A percentile compares a stretch with the other conserved stretches of the same genome.
Evolutionary conservation across 2,888 invertebrate species (phyloP).

Genomic region (Caenorhabditis panamensis): DNA sequence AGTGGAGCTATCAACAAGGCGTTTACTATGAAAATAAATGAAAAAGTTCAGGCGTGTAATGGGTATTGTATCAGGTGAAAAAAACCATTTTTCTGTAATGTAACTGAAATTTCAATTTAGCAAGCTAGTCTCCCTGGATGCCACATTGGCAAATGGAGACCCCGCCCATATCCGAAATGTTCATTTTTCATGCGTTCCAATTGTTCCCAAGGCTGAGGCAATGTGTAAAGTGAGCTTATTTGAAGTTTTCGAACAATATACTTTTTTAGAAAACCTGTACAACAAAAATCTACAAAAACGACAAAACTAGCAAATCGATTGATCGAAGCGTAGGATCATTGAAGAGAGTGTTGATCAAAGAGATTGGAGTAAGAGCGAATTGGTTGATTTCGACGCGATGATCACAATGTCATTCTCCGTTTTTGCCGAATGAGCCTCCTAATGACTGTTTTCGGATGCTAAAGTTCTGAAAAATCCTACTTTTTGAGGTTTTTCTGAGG

Average conservation of each 20-base stretch:
- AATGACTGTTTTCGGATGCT: too few relatives aligned
- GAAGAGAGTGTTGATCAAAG: slow-evolving; percentile 41
- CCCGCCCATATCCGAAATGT: slow-evolving; percentile 53
- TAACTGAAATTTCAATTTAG: too few relatives aligned
- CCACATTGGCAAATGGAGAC: slow-evolving; percentile 43
- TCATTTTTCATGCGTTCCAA: slow-evolving; percentile 55
- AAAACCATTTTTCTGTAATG: neutral
- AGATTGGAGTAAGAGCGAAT: slow-evolving; percentile 41
- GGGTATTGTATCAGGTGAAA: slow-evolving; percentile 58
- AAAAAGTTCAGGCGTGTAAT: slow-evolving; percentile 56
- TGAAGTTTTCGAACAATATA: neutral
- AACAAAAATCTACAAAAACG: slow-evolving; percentile 39
- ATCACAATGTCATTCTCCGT: too few relatives aligned
- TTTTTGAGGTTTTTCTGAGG: too few relatives aligned
- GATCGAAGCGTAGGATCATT: slow-evolving; percentile 58
- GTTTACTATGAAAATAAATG: slow-evolving; percentile 47
- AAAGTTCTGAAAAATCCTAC: too few relatives aligned
- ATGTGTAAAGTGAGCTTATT: slow-evolving; percentile 35
- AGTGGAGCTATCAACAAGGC: slow-evolving; percentile 51
- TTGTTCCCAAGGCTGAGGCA: slow-evolving; percentile 27
- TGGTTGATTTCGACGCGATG: too few relatives aligned
- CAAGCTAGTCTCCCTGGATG: slow-evolving; percentile 51
- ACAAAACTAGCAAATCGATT: slow-evolving; percentile 38
- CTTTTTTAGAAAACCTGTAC: slow-evolving; percentile 48
- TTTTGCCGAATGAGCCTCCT: too few relatives aligned